These are phyloP conservation scores for Onthophagus taurus DNA, from an alignment of 1,140 invertebrate species.

Conservation along the genomic window DNA sequence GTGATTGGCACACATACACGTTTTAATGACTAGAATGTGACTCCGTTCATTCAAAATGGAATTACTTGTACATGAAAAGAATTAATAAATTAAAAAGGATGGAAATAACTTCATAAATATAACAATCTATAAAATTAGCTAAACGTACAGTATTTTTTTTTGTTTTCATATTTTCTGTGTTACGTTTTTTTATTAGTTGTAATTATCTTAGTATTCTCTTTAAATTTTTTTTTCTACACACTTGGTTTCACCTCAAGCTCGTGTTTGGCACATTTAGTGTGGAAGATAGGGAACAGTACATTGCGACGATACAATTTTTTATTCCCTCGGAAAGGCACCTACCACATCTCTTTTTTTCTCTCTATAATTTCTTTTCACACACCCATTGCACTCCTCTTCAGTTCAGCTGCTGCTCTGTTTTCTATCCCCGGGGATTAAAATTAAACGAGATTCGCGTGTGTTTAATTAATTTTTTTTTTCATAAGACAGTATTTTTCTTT, in stretches of 20 bases:
- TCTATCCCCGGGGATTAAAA: neutral
- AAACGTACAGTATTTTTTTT: slow-evolving; percentile 27
- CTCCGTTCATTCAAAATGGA: neutral
- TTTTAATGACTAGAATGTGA: neutral
- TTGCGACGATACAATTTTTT: slow-evolving; percentile 10
- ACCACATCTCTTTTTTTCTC: slow-evolving; percentile 12
- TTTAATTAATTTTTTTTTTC: neutral
- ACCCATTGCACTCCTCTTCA: neutral
- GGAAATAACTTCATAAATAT: slow-evolving; percentile 29
- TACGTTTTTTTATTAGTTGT: slow-evolving; percentile 1
- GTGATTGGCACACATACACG: neutral
- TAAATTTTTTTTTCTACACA: slow-evolving; percentile 2
- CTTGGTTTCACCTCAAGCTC: slow-evolving; percentile 8
- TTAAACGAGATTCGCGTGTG: neutral
- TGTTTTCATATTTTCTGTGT: slow-evolving; percentile 27
- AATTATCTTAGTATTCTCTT: neutral
- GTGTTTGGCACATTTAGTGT: slow-evolving; percentile 29
- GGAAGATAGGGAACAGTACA: slow-evolving; percentile 25
- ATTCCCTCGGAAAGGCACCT: slow-evolving; percentile 24
- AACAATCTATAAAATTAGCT: slow-evolving; percentile 38
- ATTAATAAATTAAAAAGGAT: too few species aligned
- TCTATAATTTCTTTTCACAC: slow-evolving; percentile 2
- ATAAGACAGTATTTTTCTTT: neutral
- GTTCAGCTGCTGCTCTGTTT: neutral
- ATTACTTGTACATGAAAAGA: too few species aligned